Percentiles rank a stretch among this genome's conserved stretches.
Conservation (phyloP, 2,113 vertebrate species). For the Melanocharis versteri region DNA sequence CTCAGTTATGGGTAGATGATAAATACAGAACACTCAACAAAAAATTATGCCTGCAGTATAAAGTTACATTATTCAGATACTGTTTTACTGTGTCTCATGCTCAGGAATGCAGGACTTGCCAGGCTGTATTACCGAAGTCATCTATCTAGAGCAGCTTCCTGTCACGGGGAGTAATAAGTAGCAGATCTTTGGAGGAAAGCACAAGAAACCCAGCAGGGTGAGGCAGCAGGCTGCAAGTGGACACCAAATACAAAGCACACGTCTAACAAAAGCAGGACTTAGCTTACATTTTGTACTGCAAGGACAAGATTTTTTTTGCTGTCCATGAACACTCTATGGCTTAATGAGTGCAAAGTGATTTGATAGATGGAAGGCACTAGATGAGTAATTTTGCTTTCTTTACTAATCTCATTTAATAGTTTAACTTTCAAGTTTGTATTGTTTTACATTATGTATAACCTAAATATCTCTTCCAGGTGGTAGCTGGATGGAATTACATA, state of each 20-base stretch:
- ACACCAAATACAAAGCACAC: background rate
- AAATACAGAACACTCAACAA: background rate
- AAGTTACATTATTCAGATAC: background rate
- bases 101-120: background rate
- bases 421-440: background rate
- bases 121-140: background rate
- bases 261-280: background rate
- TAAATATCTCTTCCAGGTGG: conserved; percentile 76
- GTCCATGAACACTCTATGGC: background rate
- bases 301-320: background rate
- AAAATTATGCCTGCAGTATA: background rate
- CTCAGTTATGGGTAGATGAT: background rate
- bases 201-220: background rate
- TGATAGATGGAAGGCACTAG: background rate
- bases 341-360: background rate
- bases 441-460: background rate
- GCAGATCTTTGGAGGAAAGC: background rate
- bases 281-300: background rate
- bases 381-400: background rate
- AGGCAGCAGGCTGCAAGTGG: background rate
- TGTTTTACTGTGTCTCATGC: background rate
- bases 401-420: background rate
- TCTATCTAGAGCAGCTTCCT: background rate
- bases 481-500: conserved; percentile 78
- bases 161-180: background rate